phyloP scores from a whole-genome alignment of 2,888 invertebrate genomes.

The Caenorhabditis doughertyi region DNA sequence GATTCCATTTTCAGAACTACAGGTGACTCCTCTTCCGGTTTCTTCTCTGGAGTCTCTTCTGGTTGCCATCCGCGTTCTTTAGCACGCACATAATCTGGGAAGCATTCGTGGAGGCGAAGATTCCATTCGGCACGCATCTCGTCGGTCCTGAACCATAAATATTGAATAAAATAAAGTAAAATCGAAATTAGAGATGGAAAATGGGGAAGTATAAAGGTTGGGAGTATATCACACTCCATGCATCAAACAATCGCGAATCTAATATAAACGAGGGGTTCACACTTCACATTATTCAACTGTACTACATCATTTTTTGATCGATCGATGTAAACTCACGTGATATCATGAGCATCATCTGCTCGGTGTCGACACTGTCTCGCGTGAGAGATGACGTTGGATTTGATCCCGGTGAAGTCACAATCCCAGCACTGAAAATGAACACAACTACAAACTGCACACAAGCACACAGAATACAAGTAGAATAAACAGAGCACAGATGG shows the following conservation, averaged over 20 bases:
- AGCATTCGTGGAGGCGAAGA: constrained; percentile 68
- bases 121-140: constrained; percentile 74
- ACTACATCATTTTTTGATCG: constrained; percentile 11
- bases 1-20: constrained; percentile 27
- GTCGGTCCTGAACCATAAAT: constrained; percentile 66
- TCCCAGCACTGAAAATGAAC: constrained; percentile 69
- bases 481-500: not conserved
- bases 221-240: constrained; percentile 37
- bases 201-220: constrained; percentile 2
- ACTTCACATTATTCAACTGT: constrained; percentile 23
- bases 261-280: not conserved
- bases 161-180: not conserved
- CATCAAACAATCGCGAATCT: constrained; percentile 18
- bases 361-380: constrained; percentile 70
- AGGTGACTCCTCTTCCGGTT: constrained; percentile 10
- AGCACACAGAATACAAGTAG: constrained; percentile 4
- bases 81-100: constrained; percentile 74
- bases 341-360: constrained; percentile 70
- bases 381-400: constrained; percentile 72
- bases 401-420: constrained; percentile 74
- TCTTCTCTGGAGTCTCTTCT: constrained; percentile 58
- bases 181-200: not conserved
- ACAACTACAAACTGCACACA: constrained; percentile 54
- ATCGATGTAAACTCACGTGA: constrained; percentile 63
- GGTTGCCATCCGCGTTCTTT: constrained; percentile 72